A percentile compares a stretch with the other conserved stretches of the same genome.
Evolutionary conservation across 1,140 invertebrate species (phyloP).

Genomic region (Leptinotarsa undecemlineata): DNA sequence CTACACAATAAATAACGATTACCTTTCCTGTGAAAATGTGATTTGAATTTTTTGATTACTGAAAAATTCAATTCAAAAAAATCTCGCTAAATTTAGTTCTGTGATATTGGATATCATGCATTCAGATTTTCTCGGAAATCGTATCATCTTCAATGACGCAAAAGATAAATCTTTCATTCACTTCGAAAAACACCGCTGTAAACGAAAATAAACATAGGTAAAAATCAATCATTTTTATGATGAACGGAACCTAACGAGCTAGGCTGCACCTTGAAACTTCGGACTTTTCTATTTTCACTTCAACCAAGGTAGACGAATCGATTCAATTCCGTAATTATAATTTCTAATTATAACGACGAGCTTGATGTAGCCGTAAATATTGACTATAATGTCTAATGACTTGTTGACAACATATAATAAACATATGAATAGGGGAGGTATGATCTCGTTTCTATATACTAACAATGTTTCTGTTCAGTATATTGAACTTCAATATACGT

Average conservation of each 20-base stretch:
- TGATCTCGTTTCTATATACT: no score
- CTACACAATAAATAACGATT: no score
- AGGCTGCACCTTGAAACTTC: background rate
- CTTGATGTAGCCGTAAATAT: background rate
- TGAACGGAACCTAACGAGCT: background rate
- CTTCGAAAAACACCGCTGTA: background rate
- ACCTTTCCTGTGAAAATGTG: no score
- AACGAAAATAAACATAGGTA: background rate
- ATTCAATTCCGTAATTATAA: background rate
- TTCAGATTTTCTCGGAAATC: background rate
- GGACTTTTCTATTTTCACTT: background rate
- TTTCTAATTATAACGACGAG: background rate
- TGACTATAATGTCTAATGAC: background rate
- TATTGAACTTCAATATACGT: no score
- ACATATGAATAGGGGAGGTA: background rate
- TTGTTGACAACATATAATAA: background rate
- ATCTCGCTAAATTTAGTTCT: no score
- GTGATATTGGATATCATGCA: no score
- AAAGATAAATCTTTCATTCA: background rate
- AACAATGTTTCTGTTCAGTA: no score
- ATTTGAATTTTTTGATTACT: no score
- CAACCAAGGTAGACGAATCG: background rate
- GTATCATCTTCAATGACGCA: background rate
- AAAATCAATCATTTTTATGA: slow-evolving; percentile 8
- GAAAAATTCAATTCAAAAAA: no score